Conservation (phyloP, 1,140 invertebrate genomes). For the Lepidotrigona ventralis region DNA sequence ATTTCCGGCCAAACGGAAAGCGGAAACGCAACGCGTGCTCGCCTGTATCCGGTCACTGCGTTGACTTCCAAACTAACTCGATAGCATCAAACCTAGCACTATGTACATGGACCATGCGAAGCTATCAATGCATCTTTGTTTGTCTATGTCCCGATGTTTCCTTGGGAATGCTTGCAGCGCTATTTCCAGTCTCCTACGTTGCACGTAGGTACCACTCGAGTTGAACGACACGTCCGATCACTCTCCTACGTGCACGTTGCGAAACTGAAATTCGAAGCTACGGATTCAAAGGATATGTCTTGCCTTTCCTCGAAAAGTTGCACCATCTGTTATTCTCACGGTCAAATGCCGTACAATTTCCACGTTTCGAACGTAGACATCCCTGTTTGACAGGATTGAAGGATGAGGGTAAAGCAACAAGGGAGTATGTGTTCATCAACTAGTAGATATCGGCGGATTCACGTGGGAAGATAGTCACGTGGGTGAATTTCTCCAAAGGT, state of each 20-base stretch:
- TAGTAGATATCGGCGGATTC: slow-evolving; percentile 22
- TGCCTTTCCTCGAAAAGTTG: not conserved
- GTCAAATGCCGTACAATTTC: not conserved
- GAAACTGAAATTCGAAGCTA: not conserved
- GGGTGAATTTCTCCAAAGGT: slow-evolving; percentile 58
- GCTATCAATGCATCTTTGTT: slow-evolving; percentile 27
- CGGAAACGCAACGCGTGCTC: slow-evolving; percentile 66
- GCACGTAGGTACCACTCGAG: too few species aligned
- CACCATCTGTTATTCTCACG: not conserved
- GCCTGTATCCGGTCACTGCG: slow-evolving; percentile 54
- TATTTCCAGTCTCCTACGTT: not conserved
- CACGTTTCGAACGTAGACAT: not conserved
- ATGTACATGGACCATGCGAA: not conserved
- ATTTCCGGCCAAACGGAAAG: slow-evolving; percentile 62
- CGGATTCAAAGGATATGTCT: not conserved
- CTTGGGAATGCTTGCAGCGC: not conserved
- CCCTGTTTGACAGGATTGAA: slow-evolving; percentile 4
- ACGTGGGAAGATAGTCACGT: slow-evolving; percentile 55
- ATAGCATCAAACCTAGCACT: not conserved
- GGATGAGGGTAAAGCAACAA: slow-evolving; percentile 21
- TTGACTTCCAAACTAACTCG: slow-evolving; percentile 1
- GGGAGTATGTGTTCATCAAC: slow-evolving; percentile 24
- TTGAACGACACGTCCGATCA: not conserved
- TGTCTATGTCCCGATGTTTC: not conserved
- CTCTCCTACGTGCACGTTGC: too few species aligned